These are phyloP conservation scores for Diadema setosum DNA, from an alignment of 35 echinoderm and acorn worm genomes.

Conservation along the genomic window DNA sequence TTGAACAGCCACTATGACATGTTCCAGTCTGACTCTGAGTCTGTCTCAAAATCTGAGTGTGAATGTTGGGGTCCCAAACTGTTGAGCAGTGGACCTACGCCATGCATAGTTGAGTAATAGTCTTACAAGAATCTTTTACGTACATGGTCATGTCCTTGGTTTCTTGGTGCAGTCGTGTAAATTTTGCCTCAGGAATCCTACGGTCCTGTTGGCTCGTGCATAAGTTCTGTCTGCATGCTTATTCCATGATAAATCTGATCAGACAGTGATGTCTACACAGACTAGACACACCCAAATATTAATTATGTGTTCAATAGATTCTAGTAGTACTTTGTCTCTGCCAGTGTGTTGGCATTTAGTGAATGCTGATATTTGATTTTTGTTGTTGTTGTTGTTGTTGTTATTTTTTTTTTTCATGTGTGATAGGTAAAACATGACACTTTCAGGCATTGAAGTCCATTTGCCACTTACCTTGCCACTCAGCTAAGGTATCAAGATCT, in stretches of 20 bases:
- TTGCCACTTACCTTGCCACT: background rate
- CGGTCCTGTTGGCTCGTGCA: background rate
- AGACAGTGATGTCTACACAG: background rate
- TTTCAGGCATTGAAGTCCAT: background rate
- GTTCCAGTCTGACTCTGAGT: background rate
- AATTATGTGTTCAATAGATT: no score
- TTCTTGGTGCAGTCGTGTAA: background rate
- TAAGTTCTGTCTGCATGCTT: background rate
- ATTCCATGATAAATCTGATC: background rate
- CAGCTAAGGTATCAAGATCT: background rate
- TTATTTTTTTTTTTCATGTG: background rate
- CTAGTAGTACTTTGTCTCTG: no score
- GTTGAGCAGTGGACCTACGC: no score
- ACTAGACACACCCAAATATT: background rate
- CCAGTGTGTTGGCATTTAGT: background rate
- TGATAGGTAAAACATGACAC: background rate
- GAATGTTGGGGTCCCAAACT: background rate
- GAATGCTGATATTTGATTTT: background rate
- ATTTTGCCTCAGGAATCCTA: background rate
- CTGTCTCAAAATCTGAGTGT: background rate
- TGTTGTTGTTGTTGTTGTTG: no score
- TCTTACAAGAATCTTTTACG: background rate
- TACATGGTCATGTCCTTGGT: background rate
- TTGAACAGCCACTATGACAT: background rate
- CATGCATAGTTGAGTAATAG: background rate